Evolutionary conservation across 2,888 invertebrate species (phyloP).

Genomic region (Neoitamus cyanurus): DNA sequence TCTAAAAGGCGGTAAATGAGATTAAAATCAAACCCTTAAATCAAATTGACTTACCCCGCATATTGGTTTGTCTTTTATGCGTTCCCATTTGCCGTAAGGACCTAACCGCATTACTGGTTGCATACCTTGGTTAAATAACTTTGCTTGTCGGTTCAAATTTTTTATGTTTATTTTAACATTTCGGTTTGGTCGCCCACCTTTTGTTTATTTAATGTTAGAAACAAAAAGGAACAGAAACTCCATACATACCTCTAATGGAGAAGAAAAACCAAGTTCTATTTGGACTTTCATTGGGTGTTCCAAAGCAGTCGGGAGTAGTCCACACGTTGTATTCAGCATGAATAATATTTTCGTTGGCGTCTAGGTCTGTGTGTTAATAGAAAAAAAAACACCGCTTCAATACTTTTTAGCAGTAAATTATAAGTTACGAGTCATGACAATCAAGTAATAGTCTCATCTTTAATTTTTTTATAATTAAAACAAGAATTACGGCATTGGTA

Average conservation of each 20-base stretch:
- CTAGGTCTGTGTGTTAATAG: conserved; percentile 39
- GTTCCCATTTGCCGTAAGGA: conserved; percentile 83
- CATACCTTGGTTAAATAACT: conserved; percentile 93
- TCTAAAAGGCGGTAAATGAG: conserved; percentile 60
- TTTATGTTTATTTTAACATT: conserved; percentile 83
- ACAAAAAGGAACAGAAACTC: background rate
- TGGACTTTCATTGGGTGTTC: conserved; percentile 87
- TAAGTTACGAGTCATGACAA: no score
- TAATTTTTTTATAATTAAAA: no score
- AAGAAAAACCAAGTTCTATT: conserved; percentile 95
- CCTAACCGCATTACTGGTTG: conserved; percentile 83
- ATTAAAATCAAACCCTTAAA: background rate
- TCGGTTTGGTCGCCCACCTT: conserved; percentile 68
- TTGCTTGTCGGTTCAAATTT: conserved; percentile 89
- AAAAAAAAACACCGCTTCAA: no score
- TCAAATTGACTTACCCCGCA: conserved; percentile 71
- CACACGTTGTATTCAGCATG: conserved; percentile 88
- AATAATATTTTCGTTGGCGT: conserved; percentile 43
- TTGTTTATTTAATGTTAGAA: background rate
- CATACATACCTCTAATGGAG: conserved; percentile 72
- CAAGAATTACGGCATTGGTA: no score
- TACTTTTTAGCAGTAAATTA: background rate
- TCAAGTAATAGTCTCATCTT: no score
- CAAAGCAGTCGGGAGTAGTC: conserved; percentile 90
- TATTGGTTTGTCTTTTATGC: conserved; percentile 82